phyloP scores from a whole-genome alignment of 2,113 vertebrate species.

The Cromileptes altivelis region DNA sequence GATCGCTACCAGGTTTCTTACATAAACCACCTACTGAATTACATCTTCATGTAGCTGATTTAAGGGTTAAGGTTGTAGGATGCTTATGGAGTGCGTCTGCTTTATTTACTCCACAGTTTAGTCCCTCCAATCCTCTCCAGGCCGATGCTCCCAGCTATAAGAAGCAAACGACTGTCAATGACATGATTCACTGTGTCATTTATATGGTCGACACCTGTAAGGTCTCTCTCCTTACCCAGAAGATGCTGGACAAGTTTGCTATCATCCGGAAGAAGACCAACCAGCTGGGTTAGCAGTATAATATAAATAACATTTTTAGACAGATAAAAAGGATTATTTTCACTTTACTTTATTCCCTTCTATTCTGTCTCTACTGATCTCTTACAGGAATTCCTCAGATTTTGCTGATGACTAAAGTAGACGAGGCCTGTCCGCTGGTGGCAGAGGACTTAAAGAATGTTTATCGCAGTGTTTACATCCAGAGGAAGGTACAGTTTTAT shows the following conservation, averaged over 20 bases:
- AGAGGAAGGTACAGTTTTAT: constrained; percentile 64
- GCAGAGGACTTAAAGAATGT: constrained; percentile 69
- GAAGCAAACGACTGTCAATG: constrained; percentile 41
- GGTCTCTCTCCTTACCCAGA: constrained; percentile 65
- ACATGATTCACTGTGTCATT: constrained; percentile 65
- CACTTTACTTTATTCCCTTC: neutral
- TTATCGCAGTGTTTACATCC: constrained; percentile 75
- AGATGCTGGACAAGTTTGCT: constrained; percentile 78
- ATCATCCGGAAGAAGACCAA: constrained; percentile 77
- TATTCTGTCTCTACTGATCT: neutral
- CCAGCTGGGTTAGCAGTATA: constrained; percentile 50
- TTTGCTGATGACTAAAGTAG: constrained; percentile 82
- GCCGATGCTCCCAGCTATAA: constrained; percentile 36
- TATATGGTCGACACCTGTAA: constrained; percentile 73
- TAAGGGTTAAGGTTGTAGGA: neutral
- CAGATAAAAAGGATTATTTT: neutral
- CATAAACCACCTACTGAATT: neutral
- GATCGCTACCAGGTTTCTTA: constrained; percentile 79
- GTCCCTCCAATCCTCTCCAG: constrained; percentile 12
- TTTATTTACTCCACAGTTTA: constrained; percentile 45
- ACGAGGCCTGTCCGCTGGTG: constrained; percentile 78
- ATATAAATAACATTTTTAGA: neutral
- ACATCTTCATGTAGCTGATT: neutral
- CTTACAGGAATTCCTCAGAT: constrained; percentile 79
- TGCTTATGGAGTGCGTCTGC: neutral